Evolutionary conservation across 2,113 vertebrate genomes (phyloP), one percentile per base, ranked within the genome.

Genomic region (Tachycineta bicolor): DNA sequence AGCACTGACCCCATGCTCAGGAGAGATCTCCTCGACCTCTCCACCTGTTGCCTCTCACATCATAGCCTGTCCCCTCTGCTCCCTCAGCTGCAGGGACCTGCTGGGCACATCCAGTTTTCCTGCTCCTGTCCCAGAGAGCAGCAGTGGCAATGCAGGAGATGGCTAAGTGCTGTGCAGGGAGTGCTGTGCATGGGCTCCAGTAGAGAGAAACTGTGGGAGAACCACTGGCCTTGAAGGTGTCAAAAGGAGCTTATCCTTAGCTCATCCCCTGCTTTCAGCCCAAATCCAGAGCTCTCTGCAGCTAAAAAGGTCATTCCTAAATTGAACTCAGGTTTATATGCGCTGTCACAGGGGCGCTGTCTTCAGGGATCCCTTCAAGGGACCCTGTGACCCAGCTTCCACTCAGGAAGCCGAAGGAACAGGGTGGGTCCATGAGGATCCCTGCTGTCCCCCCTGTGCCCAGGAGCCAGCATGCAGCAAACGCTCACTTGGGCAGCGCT

Each of bases 51-150:
- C 33, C 16, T 68, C 44, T 80, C 5, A 1, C 53, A 20, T 24
- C 19, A 13, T 0, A 3, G 50, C 24, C 55, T 67, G 24, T 15
- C 10, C 9, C 10, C 41, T 89, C 71, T 56, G 67, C 47, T 91
- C 49, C 34, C 20, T 47, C 33, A 26, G 46, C 41, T 0, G 0
- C 34, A 39, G 34, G 23, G 13, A 67, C 29, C 28, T 8, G 1
- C 46, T 52, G 63, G 44, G 2, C 21, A 12, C 0, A 0, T 53
- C 60, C 56, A 4, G 0, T 33, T 50, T 52, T 71, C 20, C 59
- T 7, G 2, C 22, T 81, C 19, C 69, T 3, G 1, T 13, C 22
- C 12, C 4, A 5, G 33, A 76, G 33, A 34, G 16, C 14, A 33
- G 46, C 3, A 6, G 15, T 18, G 46, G 31, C 37, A 46, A 25